phyloP scores from a whole-genome alignment of 2,797 vertebrate species.

The Spheniscus humboldti region DNA sequence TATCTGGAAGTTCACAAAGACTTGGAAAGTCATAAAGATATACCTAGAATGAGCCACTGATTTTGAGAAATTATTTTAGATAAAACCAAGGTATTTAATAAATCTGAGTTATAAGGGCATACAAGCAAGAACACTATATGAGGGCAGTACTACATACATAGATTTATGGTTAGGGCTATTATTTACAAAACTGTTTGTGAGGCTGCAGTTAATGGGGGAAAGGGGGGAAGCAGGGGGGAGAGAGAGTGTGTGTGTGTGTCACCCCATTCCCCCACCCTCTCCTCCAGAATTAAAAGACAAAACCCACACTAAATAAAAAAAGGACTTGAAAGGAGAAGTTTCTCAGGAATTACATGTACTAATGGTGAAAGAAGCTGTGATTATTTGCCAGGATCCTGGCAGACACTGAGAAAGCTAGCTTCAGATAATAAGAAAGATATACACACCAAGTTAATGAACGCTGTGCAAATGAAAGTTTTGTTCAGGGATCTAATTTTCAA shows the following conservation, averaged over 20 bases:
- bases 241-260: no score
- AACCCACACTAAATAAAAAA: not conserved
- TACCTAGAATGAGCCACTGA: not conserved
- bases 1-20: not conserved
- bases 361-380: not conserved
- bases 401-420: not conserved
- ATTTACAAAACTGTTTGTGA: not conserved
- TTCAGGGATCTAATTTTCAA: not conserved
- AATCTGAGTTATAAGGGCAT: not conserved
- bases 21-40: not conserved
- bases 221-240: no score
- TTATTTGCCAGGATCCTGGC: not conserved
- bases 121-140: not conserved
- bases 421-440: not conserved
- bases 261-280: not conserved
- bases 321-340: not conserved
- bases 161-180: not conserved
- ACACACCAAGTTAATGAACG: not conserved
- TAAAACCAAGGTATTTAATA: not conserved
- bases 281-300: not conserved
- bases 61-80: not conserved
- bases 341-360: not conserved
- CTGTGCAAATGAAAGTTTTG: not conserved
- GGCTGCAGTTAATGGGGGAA: not conserved
- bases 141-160: not conserved